phyloP scores from a whole-genome alignment of 1,140 invertebrate genomes.

The Bombus vancouverensis region DNA sequence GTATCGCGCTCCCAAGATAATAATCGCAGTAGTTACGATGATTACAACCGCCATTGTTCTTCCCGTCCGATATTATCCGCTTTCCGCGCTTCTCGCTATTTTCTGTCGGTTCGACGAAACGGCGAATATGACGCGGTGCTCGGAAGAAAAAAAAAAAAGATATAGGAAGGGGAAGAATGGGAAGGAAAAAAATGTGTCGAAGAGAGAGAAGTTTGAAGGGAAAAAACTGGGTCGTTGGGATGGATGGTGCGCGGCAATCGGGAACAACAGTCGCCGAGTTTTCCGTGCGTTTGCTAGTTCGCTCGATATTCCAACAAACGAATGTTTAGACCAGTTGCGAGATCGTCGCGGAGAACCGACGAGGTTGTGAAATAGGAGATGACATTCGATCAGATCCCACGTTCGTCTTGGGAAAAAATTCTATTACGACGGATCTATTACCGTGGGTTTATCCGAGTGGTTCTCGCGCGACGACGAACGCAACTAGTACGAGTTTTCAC shows the following conservation, averaged over 20 bases:
- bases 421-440: slow-evolving; percentile 12
- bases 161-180: not conserved
- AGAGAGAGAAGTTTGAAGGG: not conserved
- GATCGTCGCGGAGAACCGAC: not conserved
- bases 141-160: not conserved
- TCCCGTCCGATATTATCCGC: slow-evolving; percentile 44
- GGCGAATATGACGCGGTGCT: not conserved
- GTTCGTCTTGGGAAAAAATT: slow-evolving; percentile 11
- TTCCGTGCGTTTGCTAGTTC: not conserved
- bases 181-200: not conserved
- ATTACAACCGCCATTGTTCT: slow-evolving; percentile 53
- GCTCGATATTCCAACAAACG: slow-evolving; percentile 12
- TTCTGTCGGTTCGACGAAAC: slow-evolving; percentile 11
- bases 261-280: slow-evolving; percentile 22
- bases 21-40: slow-evolving; percentile 59
- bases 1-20: slow-evolving; percentile 31
- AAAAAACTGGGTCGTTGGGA: slow-evolving; percentile 11
- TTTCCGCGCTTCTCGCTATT: slow-evolving; percentile 29
- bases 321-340: not conserved
- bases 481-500: slow-evolving; percentile 7
- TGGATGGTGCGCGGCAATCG: not conserved
- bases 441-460: slow-evolving; percentile 15
- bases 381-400: slow-evolving; percentile 24
- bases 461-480: no score
- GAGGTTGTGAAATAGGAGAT: slow-evolving; percentile 19